Evolutionary conservation across 2,113 vertebrate genomes (phyloP).

Genomic region (Laterallus jamaicensis): DNA sequence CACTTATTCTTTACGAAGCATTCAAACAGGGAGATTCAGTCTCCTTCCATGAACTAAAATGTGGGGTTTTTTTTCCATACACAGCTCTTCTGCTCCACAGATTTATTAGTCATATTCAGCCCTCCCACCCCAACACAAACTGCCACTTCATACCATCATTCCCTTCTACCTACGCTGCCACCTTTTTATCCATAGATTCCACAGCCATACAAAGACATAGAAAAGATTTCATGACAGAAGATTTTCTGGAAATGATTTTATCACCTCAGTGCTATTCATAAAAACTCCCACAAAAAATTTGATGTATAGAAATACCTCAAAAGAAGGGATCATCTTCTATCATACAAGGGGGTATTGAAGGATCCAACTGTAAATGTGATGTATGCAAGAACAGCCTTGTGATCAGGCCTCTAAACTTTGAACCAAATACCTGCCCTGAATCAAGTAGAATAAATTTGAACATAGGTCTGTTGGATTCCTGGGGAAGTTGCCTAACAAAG

Average conservation of each 20-base stretch:
- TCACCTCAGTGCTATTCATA: not conserved
- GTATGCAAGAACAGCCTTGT: not conserved
- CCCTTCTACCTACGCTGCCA: not conserved
- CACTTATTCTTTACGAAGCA: not conserved
- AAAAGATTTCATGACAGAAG: not conserved
- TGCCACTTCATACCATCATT: not conserved
- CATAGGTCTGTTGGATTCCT: fast-evolving
- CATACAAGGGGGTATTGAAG: not conserved
- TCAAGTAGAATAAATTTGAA: not conserved
- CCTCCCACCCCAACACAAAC: not conserved
- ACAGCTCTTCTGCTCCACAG: not conserved
- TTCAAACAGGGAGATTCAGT: not conserved
- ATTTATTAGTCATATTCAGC: not conserved
- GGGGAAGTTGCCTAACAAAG: not conserved
- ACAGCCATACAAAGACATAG: not conserved
- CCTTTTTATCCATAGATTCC: not conserved
- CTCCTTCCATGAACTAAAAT: not conserved
- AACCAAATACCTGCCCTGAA: not conserved
- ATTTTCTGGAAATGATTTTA: not conserved
- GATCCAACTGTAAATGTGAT: not conserved
- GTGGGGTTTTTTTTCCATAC: not conserved
- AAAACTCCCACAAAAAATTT: not conserved
- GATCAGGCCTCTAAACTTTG: not conserved
- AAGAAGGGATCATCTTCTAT: not conserved
- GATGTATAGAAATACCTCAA: not conserved